phyloP scores from a whole-genome alignment of 2,888 invertebrate genomes.

The Meganola albula region DNA sequence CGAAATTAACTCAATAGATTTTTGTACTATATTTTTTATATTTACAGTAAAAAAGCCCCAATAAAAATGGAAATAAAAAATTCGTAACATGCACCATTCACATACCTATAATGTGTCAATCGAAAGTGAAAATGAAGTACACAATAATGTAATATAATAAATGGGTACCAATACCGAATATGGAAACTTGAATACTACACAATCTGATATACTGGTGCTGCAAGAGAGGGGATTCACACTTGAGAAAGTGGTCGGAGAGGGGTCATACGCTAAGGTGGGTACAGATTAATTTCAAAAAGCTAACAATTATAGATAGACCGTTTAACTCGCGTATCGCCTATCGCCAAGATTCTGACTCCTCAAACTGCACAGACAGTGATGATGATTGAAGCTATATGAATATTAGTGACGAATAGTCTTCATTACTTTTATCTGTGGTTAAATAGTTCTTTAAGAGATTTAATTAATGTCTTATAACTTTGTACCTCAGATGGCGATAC shows the following conservation, averaged over 20 bases:
- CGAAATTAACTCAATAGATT: slow-evolving; percentile 7
- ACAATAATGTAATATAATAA: slow-evolving; percentile 32
- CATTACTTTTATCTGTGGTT: too few relatives aligned
- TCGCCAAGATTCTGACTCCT: too few relatives aligned
- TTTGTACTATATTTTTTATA: slow-evolving; percentile 13
- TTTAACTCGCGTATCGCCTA: too few relatives aligned
- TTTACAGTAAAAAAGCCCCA: slow-evolving; percentile 15
- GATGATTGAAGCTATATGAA: too few relatives aligned
- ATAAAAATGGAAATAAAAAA: slow-evolving; percentile 19
- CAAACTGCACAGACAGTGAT: too few relatives aligned
- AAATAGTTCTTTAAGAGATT: too few relatives aligned
- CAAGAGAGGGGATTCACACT: slow-evolving; percentile 79
- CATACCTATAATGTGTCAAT: slow-evolving; percentile 48
- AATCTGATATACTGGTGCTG: slow-evolving; percentile 55
- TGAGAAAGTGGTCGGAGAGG: slow-evolving; percentile 82
- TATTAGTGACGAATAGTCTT: too few relatives aligned
- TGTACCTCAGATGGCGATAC: too few relatives aligned
- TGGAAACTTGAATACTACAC: slow-evolving; percentile 49
- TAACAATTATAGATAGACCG: too few relatives aligned
- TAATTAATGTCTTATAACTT: too few relatives aligned
- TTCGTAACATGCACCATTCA: slow-evolving; percentile 15
- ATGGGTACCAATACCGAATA: slow-evolving; percentile 48
- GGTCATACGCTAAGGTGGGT: slow-evolving; percentile 85
- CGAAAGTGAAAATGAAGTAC: slow-evolving; percentile 60
- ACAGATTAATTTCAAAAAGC: too few relatives aligned